A percentile compares a stretch with the other conserved stretches of the same genome.
These are phyloP conservation scores for Drosophila hawaiiensis DNA, from an alignment of 2,888 invertebrate species.

Conservation along the genomic window DNA sequence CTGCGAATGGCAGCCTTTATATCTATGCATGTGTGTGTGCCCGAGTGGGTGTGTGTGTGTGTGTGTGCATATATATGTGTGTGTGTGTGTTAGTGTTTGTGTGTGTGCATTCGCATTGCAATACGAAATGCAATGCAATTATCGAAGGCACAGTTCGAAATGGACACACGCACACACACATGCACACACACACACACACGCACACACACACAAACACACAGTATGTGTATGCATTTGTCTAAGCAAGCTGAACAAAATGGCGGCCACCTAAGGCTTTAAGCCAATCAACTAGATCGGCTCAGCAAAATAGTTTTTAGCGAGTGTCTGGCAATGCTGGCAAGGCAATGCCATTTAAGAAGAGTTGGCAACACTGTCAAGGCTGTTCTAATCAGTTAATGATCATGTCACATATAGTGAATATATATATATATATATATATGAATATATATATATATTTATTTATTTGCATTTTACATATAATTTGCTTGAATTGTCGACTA, in stretches of 20 bases:
- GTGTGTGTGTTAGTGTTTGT: not conserved
- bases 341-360: not conserved
- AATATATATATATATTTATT: not conserved
- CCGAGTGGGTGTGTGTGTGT: not conserved
- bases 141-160: not conserved
- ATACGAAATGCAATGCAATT: slow-evolving; percentile 26
- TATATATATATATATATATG: no score
- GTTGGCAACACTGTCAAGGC: not conserved
- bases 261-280: not conserved
- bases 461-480: not conserved
- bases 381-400: not conserved
- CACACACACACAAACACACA: not conserved
- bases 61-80: no score
- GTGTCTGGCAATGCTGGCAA: not conserved
- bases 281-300: not conserved
- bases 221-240: not conserved
- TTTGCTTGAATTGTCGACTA: not conserved
- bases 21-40: slow-evolving; percentile 11
- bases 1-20: slow-evolving; percentile 34
- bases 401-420: not conserved
- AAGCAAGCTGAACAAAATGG: not conserved
- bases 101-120: slow-evolving; percentile 23
- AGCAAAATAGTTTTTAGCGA: not conserved
- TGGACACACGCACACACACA: not conserved
- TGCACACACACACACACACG: not conserved